Base-by-base conservation (phyloP, 2,888 invertebrate genomes). In the Mesodorylaimus sp. region DNA sequence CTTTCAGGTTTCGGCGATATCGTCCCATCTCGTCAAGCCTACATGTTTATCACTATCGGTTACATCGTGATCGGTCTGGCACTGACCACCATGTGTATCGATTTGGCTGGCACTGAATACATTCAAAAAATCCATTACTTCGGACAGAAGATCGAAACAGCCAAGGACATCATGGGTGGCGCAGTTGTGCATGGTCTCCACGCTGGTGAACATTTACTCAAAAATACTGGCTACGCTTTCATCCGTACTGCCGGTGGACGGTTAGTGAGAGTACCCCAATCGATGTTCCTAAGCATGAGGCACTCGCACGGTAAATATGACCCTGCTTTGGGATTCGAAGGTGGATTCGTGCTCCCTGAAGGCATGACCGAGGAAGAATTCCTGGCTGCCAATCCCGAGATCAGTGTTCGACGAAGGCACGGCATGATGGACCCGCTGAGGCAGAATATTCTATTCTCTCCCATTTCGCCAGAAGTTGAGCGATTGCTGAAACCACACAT, bases 391-490 rank as follows among this genome's bases (percentile, higher is more conserved):
- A n/a, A n/a, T n/a, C 7, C 7, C 3, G 16, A 38, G 21, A 32
- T 10, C 19, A 7, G 5, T 23, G 24, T 26, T 19, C 36, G 10
- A 32, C 36, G n/a, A 23, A 21, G n/a, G 32, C 21, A 21, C 36
- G 10, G 10, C 36, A 36, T 10, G 10, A 21, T 21, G 21, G n/a
- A 24, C 19, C 10, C n/a, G 5, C 10, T 10, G 10, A 7, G 42
- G 24, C 7, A 56, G 51, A 64, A 64, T 52, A 62, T 64, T 24
- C 52, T 64, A 1, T 63, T 64, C 48, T 63, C 63, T 42, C 64
- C 64, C 10, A 51, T 61, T 13, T 58, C 56, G 45, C 58, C 61
- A 3, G 59, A 56, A 10, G 60, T 64, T n/a, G 56, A 55, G 10
- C 58, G 59, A 45, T 48, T 63, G 2, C 56, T 61, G 10, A 45